Percentiles rank a stretch among this genome's conserved stretches.
Evolutionary conservation across 2,888 invertebrate genomes (phyloP).

Genomic region (Dexiosoma caninum): DNA sequence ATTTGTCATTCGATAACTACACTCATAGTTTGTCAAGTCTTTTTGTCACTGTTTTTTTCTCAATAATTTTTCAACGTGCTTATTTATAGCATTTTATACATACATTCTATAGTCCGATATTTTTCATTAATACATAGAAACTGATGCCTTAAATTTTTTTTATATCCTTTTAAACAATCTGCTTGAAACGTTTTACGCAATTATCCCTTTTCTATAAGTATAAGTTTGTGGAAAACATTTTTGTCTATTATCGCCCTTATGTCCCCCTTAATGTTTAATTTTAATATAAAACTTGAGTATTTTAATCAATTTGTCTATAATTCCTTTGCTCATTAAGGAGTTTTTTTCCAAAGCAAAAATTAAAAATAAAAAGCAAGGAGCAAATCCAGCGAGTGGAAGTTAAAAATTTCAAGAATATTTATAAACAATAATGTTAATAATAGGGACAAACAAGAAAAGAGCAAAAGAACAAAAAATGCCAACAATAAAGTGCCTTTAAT

Average conservation of each 20-base stretch:
- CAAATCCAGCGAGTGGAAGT: background rate
- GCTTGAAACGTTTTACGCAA: no score
- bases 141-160: no score
- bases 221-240: background rate
- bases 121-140: no score
- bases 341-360: background rate
- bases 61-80: no score
- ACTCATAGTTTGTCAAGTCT: no score
- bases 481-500: conserved; percentile 51
- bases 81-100: no score
- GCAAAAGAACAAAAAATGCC: background rate
- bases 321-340: conserved; percentile 50
- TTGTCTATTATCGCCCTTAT: background rate
- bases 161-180: no score
- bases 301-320: conserved; percentile 58
- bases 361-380: background rate
- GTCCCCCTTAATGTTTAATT: background rate
- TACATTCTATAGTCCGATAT: no score
- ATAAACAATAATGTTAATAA: conserved; percentile 43
- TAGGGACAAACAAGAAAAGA: background rate
- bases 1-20: no score
- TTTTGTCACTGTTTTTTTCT: no score
- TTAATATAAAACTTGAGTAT: conserved; percentile 1
- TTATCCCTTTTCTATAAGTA: background rate
- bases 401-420: conserved; percentile 42